Percentiles rank a stretch among this genome's conserved stretches.
phyloP scores from a whole-genome alignment of 2,888 invertebrate species.

The Agonopterix alstromeriana region DNA sequence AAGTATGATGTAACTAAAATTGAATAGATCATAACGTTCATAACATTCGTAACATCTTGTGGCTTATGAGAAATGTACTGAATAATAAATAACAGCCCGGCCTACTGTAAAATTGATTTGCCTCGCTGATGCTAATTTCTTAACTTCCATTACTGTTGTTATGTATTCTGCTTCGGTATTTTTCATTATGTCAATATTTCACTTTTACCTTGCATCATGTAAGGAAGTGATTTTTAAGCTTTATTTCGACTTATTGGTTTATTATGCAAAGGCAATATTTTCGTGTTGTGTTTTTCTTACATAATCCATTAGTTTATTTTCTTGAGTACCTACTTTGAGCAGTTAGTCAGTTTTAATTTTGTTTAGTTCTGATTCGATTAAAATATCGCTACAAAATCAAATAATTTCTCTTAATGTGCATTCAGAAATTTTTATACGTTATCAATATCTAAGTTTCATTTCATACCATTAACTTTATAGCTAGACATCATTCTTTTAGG shows the following conservation, averaged over 20 bases:
- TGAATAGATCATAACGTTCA: too few species aligned
- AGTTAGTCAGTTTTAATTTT: too few species aligned
- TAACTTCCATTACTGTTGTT: conserved; percentile 1
- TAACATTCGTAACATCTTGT: too few species aligned
- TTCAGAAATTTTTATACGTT: too few species aligned
- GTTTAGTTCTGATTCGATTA: too few species aligned
- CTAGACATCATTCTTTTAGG: too few species aligned
- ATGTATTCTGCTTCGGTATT: background rate
- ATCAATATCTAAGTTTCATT: too few species aligned
- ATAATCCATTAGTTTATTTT: background rate
- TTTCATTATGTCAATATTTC: conserved; percentile 3
- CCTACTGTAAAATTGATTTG: conserved; percentile 6
- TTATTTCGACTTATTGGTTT: conserved; percentile 12
- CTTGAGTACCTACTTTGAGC: too few species aligned
- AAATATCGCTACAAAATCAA: too few species aligned
- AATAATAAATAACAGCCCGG: background rate
- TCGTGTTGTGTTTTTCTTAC: conserved; percentile 4
- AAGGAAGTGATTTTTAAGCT: conserved; percentile 1
- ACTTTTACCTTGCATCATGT: conserved; percentile 2
- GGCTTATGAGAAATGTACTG: background rate
- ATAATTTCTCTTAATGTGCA: too few species aligned
- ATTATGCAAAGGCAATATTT: conserved; percentile 8
- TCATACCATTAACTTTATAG: too few species aligned
- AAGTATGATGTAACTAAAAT: too few species aligned
- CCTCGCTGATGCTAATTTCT: background rate